Base-by-base conservation (phyloP, 2,797 vertebrate species). In the Tangara arthus region DNA sequence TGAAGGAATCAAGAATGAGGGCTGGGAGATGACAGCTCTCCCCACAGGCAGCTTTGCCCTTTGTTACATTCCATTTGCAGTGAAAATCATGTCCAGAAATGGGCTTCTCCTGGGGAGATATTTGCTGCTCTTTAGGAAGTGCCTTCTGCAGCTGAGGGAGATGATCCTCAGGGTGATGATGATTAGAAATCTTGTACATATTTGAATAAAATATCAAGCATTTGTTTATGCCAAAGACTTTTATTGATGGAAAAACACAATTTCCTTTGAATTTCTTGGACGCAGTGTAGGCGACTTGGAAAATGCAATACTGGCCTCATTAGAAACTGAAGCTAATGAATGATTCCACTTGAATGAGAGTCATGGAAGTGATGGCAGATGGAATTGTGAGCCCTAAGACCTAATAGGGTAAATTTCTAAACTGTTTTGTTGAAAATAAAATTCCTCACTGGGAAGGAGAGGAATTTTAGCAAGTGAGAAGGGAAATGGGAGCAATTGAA, bases 141-240 rank as follows among this genome's bases (percentile, higher is more conserved):
- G 94, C 91, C 91, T 93, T 94, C 59, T 88, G 89, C 79, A 75
- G 1, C 61, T 15, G 19, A 19, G 20, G 61, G 22, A 27, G 15
- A 30, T 55, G 21, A 52, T 84, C 63, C 68, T 82, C 80, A 76
- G 65, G 46, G 71, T 46, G 47, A 23, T 32, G 49, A 28, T 65
- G 34, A 64, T 71, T 23, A 70, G 32, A 57, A 55, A 49, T 9
- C 6, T 11, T 93, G 75, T 82, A 50, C 8, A 2, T 20, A 28
- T 16, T 28, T 15, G 21, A 91, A 92, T 94, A 93, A 95, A 94
- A n/a, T 47, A 19, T n/a, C 57, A 59, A 60, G 44, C 12, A 10
- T 35, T 76, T 90, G 7, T 83, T 91, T 49, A 42, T 28, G 22
- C 47, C 56, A 24, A 70, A 73, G 80, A 52, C 9, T 66, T 59